Conservation (phyloP, 2,888 invertebrate genomes). For the Anoncus sp. region DNA sequence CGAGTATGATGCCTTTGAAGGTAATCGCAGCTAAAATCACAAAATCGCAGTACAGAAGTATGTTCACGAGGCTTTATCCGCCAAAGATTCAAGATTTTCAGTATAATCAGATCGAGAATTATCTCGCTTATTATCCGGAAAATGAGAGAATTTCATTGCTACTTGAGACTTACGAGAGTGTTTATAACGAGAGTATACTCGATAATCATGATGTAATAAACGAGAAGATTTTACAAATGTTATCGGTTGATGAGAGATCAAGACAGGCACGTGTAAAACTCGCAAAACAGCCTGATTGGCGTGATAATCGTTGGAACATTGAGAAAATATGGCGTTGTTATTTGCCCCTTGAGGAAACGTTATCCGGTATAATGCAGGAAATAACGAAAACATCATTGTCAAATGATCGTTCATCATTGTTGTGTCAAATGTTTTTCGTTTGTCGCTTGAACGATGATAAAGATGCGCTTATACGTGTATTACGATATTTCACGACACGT, state of each 20-base stretch:
- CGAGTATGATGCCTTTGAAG: conserved; percentile 68
- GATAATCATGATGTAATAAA: conserved; percentile 62
- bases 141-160: conserved; percentile 66
- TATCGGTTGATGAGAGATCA: conserved; percentile 72
- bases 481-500: conserved; percentile 72
- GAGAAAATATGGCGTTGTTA: conserved; percentile 73
- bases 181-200: conserved; percentile 69
- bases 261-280: conserved; percentile 71
- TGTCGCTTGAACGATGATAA: conserved; percentile 78
- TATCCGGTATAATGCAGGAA: conserved; percentile 70
- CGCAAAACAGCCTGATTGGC: conserved; percentile 41
- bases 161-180: conserved; percentile 65
- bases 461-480: conserved; percentile 68
- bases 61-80: conserved; percentile 71
- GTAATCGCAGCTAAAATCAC: conserved; percentile 63
- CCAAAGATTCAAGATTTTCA: conserved; percentile 40
- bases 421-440: conserved; percentile 73
- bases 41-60: conserved; percentile 66
- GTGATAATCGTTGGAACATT: not conserved
- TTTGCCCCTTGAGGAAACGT: conserved; percentile 68
- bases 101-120: conserved; percentile 46
- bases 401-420: too few species aligned
- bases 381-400: conserved; percentile 65
- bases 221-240: conserved; percentile 62
- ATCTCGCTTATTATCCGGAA: conserved; percentile 71